phyloP scores from a whole-genome alignment of 2,888 invertebrate species.

The Cataglyphis livida region DNA sequence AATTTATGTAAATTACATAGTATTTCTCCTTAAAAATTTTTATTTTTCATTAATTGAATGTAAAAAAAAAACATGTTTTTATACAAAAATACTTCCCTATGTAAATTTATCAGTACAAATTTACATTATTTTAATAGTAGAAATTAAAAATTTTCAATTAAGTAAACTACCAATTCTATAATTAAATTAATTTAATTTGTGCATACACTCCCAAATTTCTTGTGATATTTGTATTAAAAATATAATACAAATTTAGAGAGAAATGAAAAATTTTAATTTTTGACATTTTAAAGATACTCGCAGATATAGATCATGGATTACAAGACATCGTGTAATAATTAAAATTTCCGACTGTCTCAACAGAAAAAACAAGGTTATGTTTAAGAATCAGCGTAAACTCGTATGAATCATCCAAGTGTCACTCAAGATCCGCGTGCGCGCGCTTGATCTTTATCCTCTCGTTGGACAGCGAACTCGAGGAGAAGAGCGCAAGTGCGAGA shows the following conservation, averaged over 20 bases:
- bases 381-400: not conserved
- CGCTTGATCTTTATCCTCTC: slow-evolving; percentile 18
- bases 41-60: too few species aligned
- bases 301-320: not conserved
- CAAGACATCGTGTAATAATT: not conserved
- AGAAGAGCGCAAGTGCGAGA: slow-evolving; percentile 8
- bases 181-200: not conserved
- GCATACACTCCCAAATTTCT: not conserved
- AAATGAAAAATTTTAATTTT: not conserved
- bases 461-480: not conserved
- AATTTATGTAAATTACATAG: too few species aligned
- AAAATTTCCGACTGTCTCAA: not conserved
- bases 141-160: not conserved
- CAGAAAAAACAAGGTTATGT: slow-evolving; percentile 20
- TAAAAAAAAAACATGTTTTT: too few species aligned
- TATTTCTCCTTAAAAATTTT: too few species aligned
- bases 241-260: not conserved
- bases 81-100: not conserved
- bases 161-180: not conserved
- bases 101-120: not conserved
- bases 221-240: not conserved
- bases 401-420: slow-evolving; percentile 19
- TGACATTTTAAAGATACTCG: not conserved
- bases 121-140: not conserved
- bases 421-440: not conserved